A percentile compares a stretch with the other conserved stretches of the same genome.
These are phyloP conservation scores for Alosa sapidissima DNA, from an alignment of 2,797 vertebrate species.

Conservation along the genomic window DNA sequence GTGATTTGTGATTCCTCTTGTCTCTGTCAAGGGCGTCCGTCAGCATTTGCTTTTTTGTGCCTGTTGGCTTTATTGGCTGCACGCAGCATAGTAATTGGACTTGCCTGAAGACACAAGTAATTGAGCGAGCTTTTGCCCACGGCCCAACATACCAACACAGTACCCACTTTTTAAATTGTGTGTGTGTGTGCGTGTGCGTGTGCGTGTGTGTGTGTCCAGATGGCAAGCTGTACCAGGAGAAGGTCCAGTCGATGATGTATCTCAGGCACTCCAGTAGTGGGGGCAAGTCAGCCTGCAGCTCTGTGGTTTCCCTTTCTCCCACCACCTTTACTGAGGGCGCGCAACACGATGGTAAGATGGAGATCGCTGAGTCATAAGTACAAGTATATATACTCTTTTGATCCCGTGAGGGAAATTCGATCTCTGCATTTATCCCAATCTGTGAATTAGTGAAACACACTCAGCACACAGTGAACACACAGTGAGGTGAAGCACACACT, in stretches of 20 bases:
- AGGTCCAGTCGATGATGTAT: constrained; percentile 90
- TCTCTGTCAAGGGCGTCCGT: neutral
- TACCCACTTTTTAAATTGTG: neutral
- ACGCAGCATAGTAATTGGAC: constrained; percentile 5
- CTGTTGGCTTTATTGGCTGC: neutral
- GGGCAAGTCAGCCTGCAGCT: constrained; percentile 80
- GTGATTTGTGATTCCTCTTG: constrained; percentile 16
- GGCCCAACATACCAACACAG: neutral
- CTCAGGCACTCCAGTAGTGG: constrained; percentile 86
- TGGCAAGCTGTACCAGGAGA: constrained; percentile 95
- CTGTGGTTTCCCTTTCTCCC: constrained; percentile 80
- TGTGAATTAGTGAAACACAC: too few relatives aligned
- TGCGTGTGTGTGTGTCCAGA: constrained; percentile 69
- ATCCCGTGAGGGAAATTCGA: too few relatives aligned
- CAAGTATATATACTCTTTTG: too few relatives aligned
- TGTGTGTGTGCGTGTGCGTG: neutral
- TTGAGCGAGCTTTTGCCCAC: neutral
- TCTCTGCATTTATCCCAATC: too few relatives aligned
- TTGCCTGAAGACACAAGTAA: constrained; percentile 15
- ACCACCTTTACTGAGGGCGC: constrained; percentile 75
- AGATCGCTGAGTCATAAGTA: neutral
- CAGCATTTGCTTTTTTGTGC: neutral
- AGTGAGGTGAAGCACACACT: too few relatives aligned
- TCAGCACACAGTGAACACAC: too few relatives aligned
- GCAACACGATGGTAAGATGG: constrained; percentile 75